A percentile compares a stretch with the other conserved stretches of the same genome.
phyloP scores from a whole-genome alignment of 92 coral and sea anemone genomes.

The Epizoanthus stellaris region DNA sequence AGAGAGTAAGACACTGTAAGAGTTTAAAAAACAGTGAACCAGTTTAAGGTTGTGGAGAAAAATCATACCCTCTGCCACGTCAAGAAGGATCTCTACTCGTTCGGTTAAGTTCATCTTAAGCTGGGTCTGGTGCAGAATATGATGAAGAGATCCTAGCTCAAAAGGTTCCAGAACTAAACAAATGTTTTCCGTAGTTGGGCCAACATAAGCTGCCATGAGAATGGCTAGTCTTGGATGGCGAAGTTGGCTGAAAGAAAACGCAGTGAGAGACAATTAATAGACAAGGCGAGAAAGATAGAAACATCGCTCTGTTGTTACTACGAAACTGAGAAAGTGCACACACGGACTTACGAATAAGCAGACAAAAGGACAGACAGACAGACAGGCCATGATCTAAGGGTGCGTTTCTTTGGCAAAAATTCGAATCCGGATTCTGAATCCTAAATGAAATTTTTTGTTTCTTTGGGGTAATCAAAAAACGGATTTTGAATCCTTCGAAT shows the following conservation, averaged over 20 bases:
- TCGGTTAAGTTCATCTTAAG: slow-evolving; percentile 58
- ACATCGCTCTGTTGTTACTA: too few species aligned
- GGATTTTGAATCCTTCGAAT: too few species aligned
- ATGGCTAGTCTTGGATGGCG: slow-evolving; percentile 82
- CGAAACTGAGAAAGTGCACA: too few species aligned
- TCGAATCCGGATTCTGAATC: too few species aligned
- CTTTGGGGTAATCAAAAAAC: too few species aligned
- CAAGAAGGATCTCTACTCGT: slow-evolving; percentile 61
- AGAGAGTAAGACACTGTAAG: slow-evolving; percentile 69
- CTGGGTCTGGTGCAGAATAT: slow-evolving; percentile 72
- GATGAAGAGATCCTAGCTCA: slow-evolving; percentile 68
- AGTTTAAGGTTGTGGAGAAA: slow-evolving; percentile 68
- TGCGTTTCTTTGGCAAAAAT: too few species aligned
- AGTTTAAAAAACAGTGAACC: slow-evolving; percentile 84
- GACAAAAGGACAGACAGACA: too few species aligned
- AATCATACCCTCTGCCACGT: slow-evolving; percentile 82
- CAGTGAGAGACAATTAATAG: too few species aligned
- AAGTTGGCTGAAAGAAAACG: slow-evolving; percentile 63
- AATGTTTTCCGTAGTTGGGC: slow-evolving; percentile 56
- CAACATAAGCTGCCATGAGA: slow-evolving; percentile 83
- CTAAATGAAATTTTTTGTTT: too few species aligned
- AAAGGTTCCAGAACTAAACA: slow-evolving; percentile 83
- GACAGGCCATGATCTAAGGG: too few species aligned
- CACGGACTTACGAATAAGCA: too few species aligned
- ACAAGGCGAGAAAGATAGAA: too few species aligned